Evolutionary conservation across 1,140 invertebrate species (phyloP).

Genomic region (Cydia amplana): DNA sequence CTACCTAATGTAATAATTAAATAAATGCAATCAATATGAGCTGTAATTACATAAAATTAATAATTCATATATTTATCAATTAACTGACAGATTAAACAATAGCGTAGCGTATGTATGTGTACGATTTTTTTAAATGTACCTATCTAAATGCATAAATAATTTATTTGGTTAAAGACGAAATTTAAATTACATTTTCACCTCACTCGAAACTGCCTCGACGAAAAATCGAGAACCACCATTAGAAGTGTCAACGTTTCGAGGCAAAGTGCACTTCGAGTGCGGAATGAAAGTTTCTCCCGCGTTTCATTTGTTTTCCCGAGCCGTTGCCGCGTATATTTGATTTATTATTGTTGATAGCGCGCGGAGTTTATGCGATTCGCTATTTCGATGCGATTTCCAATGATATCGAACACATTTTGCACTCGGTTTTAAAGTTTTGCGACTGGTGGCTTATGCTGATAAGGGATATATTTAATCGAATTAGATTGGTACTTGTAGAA

Average conservation of each 20-base stretch:
- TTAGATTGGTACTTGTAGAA: neutral
- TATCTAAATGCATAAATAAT: no score
- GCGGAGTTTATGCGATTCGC: conserved; percentile 52
- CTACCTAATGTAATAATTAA: no score
- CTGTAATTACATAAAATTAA: no score
- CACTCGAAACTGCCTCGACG: conserved; percentile 9
- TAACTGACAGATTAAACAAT: no score
- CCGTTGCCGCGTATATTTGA: conserved; percentile 56
- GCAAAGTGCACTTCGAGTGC: conserved; percentile 64
- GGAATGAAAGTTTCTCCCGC: conserved; percentile 70
- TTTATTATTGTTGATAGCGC: conserved; percentile 62
- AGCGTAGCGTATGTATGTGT: no score
- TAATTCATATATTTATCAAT: no score
- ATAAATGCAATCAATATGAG: no score
- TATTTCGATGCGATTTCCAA: conserved; percentile 40
- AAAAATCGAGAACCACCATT: conserved; percentile 44
- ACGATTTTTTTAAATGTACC: no score
- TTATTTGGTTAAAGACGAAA: neutral
- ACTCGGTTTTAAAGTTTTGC: neutral
- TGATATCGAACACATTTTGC: conserved; percentile 7
- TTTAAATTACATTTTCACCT: neutral
- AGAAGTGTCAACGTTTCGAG: conserved; percentile 45
- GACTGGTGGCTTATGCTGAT: neutral
- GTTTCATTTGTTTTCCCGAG: conserved; percentile 63
- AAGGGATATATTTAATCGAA: neutral